Percentiles rank a stretch among this genome's conserved stretches.
Conservation (phyloP, 2,113 vertebrate genomes). For the Cololabis saira region DNA sequence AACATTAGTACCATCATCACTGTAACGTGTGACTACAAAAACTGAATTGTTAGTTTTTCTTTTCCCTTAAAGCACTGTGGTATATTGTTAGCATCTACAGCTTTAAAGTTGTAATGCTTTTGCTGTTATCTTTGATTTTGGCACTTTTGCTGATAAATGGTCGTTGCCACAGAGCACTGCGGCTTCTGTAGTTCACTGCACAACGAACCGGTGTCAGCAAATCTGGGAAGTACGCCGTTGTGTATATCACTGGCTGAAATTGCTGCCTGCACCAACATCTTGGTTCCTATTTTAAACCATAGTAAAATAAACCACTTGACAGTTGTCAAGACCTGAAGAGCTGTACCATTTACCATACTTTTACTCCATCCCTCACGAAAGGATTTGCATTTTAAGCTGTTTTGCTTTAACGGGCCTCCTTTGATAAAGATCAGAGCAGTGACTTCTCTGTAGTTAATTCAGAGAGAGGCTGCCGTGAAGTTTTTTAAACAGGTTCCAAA, state of each 20-base stretch:
- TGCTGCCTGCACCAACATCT: constrained; percentile 8
- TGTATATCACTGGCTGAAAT: constrained; percentile 20
- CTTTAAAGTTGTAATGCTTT: constrained; percentile 25
- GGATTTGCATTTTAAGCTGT: background rate
- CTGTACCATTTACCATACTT: background rate
- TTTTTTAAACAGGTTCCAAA: too few species aligned
- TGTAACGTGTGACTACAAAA: constrained; percentile 3
- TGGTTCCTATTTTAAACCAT: background rate
- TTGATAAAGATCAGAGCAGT: too few species aligned
- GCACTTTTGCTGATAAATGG: constrained; percentile 39
- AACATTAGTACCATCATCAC: background rate
- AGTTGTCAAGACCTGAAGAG: background rate
- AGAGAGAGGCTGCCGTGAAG: too few species aligned
- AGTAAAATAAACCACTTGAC: background rate
- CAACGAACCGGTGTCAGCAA: constrained; percentile 47
- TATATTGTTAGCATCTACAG: background rate
- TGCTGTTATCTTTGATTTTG: constrained; percentile 40
- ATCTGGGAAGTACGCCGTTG: constrained; percentile 36
- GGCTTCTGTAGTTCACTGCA: constrained; percentile 36
- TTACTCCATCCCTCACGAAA: background rate
- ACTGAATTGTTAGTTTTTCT: constrained; percentile 4
- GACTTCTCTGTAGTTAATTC: too few species aligned
- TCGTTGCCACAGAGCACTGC: constrained; percentile 43
- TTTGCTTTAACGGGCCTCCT: too few species aligned
- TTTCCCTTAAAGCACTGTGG: background rate